Percentiles rank a stretch among this genome's conserved stretches.
Evolutionary conservation across 2,797 vertebrate genomes (phyloP).

Genomic region (Ateles fusciceps): DNA sequence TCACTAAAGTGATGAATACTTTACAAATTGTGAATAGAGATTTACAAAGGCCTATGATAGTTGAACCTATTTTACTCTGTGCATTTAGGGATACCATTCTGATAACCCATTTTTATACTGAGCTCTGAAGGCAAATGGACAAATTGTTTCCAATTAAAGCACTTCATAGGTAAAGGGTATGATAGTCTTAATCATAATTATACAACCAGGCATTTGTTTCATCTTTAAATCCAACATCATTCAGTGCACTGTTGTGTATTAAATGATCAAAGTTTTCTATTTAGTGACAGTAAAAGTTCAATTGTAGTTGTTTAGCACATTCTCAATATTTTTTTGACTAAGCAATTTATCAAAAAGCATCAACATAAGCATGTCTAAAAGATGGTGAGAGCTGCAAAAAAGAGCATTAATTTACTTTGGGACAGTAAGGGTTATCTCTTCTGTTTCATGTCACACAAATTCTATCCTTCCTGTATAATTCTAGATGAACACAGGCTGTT

Average conservation of each 20-base stretch:
- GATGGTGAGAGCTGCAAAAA: not conserved
- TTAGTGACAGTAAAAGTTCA: not conserved
- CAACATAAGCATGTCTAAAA: not conserved
- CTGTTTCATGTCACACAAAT: not conserved
- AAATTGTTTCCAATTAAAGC: not conserved
- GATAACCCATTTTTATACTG: not conserved
- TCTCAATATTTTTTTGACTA: not conserved
- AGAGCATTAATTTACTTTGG: not conserved
- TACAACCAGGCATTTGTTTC: not conserved
- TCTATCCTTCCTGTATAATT: not conserved
- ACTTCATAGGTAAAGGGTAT: not conserved
- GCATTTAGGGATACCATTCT: not conserved
- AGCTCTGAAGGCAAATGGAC: not conserved
- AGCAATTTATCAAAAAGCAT: conserved; percentile 20
- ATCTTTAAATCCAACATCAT: not conserved
- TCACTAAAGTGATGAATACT: not conserved
- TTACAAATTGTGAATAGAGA: not conserved
- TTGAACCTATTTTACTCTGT: not conserved
- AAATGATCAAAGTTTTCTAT: not conserved
- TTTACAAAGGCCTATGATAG: not conserved
- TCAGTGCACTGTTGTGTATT: not conserved
- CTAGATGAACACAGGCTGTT: not conserved
- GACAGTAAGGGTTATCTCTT: not conserved
- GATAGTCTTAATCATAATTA: not conserved
- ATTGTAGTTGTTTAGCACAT: not conserved